A percentile compares a stretch with the other conserved stretches of the same genome.
These are phyloP conservation scores for Seira ritae DNA, from an alignment of 2,888 invertebrate genomes.

Conservation along the genomic window DNA sequence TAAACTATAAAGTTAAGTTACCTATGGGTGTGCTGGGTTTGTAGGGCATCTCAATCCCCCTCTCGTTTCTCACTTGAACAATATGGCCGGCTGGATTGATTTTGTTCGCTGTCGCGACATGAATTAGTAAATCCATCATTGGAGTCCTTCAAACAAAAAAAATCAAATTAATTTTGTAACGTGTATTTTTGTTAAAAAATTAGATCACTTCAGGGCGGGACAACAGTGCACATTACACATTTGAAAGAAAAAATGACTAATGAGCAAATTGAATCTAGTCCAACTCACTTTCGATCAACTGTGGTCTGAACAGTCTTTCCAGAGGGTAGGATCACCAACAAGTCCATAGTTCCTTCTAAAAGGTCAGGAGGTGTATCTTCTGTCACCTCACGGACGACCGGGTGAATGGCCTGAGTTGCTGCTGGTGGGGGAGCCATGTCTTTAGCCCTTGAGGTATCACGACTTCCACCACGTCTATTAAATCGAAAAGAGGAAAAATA, in stretches of 20 bases:
- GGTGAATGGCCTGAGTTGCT: slow-evolving; percentile 73
- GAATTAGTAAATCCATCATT: slow-evolving; percentile 87
- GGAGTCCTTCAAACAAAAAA: slow-evolving; percentile 80
- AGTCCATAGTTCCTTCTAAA: slow-evolving; percentile 83
- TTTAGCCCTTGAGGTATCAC: slow-evolving; percentile 50
- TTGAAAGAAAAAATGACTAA: neutral
- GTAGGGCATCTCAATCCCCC: slow-evolving; percentile 80
- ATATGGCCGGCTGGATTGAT: slow-evolving; percentile 83
- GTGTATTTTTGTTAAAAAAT: too few relatives aligned
- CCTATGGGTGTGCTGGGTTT: slow-evolving; percentile 86
- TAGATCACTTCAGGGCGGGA: too few relatives aligned
- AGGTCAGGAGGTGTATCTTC: slow-evolving; percentile 84
- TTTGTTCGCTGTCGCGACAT: slow-evolving; percentile 83
- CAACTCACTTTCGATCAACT: slow-evolving; percentile 79
- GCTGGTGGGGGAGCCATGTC: slow-evolving; percentile 67
- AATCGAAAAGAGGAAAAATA: too few relatives aligned
- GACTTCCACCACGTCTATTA: slow-evolving; percentile 51
- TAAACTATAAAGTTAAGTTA: slow-evolving; percentile 73
- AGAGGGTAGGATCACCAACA: slow-evolving; percentile 81
- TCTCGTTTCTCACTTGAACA: slow-evolving; percentile 81
- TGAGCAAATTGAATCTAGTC: slow-evolving; percentile 19
- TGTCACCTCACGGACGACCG: slow-evolving; percentile 77
- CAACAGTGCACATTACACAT: neutral
- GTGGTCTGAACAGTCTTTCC: slow-evolving; percentile 78
- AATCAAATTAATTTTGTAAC: neutral